phyloP scores from a whole-genome alignment of 1,140 invertebrate genomes.

The Liolophura sinensis region DNA sequence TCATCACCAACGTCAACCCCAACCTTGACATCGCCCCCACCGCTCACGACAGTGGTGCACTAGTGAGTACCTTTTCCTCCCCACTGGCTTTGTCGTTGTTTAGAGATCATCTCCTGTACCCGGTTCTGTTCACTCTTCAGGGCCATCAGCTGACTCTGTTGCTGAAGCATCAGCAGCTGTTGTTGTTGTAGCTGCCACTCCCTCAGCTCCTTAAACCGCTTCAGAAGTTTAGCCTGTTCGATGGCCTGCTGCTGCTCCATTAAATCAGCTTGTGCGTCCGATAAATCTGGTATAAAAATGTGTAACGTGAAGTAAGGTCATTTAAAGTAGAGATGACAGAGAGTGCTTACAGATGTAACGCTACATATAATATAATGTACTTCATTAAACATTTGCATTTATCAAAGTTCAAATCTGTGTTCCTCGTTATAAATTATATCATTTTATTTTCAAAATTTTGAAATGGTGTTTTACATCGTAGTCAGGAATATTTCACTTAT shows the following conservation, averaged over 20 bases:
- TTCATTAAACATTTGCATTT: no score
- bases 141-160: constrained; percentile 42
- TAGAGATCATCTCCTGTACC: constrained; percentile 40
- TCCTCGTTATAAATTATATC: no score
- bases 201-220: constrained; percentile 48
- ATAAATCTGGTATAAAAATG: no score
- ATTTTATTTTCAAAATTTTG: no score
- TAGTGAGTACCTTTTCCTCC: constrained; percentile 14
- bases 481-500: no score
- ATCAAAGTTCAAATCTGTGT: no score
- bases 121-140: constrained; percentile 41
- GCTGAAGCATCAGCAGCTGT: constrained; percentile 48
- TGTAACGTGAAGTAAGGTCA: no score
- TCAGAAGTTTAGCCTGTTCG: constrained; percentile 43
- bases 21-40: background rate
- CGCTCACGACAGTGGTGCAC: background rate
- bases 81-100: constrained; percentile 36
- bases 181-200: constrained; percentile 51
- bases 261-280: constrained; percentile 28
- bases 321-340: no score
- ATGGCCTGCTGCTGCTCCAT: constrained; percentile 42
- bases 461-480: no score
- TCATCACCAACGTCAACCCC: background rate
- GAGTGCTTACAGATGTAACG: no score
- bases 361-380: no score